A percentile compares a stretch with the other conserved stretches of the same genome.
Conservation (phyloP, 2,888 invertebrate genomes). For the Xestobium rufovillosum region DNA sequence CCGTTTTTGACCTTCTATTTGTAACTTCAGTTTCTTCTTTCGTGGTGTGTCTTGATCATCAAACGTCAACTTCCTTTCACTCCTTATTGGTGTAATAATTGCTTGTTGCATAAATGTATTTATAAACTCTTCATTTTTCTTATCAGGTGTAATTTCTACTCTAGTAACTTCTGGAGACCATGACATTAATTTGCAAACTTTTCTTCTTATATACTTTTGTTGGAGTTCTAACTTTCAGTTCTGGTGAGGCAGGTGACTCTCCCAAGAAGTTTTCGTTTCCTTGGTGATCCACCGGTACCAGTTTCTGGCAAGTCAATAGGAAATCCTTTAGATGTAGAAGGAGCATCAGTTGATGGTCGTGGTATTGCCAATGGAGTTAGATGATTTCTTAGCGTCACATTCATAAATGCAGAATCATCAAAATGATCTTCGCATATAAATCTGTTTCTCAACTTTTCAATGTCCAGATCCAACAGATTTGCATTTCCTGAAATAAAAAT, state of each 20-base stretch:
- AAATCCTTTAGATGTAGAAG: not conserved
- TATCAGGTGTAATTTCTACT: not conserved
- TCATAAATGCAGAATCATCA: not conserved
- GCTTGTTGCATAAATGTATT: not conserved
- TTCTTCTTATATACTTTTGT: no score
- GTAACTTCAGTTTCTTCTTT: not conserved
- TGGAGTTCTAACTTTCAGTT: no score
- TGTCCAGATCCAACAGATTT: not conserved
- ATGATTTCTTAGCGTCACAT: not conserved
- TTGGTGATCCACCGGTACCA: not conserved
- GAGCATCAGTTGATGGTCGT: no score
- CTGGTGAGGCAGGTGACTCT: not conserved
- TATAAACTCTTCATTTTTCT: not conserved
- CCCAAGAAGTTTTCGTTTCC: not conserved
- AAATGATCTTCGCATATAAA: constrained; percentile 1
- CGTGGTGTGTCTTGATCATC: constrained; percentile 2
- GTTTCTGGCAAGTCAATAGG: not conserved
- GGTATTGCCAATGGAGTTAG: not conserved
- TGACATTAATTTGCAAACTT: no score
- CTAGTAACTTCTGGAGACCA: not conserved
- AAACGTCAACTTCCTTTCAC: not conserved
- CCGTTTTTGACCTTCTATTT: not conserved
- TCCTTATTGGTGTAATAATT: not conserved
- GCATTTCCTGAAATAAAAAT: constrained; percentile 1
- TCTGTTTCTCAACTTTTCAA: not conserved